These are phyloP conservation scores for Petrocephalus sullivani DNA, from an alignment of 2,797 vertebrate species.

Conservation along the genomic window DNA sequence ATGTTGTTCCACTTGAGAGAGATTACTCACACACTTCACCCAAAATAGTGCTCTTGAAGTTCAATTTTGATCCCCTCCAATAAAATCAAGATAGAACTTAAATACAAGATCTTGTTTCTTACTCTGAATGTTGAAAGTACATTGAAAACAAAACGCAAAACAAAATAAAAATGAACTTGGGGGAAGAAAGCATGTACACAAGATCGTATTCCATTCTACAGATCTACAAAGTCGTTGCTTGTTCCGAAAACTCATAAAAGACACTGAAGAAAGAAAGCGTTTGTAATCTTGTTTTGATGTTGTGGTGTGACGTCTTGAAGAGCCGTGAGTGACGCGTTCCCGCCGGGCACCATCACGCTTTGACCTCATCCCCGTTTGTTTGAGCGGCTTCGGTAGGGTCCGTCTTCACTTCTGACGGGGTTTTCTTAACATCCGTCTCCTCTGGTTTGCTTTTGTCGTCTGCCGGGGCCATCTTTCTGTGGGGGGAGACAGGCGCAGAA, in stretches of 20 bases:
- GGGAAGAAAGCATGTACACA: conserved; percentile 66
- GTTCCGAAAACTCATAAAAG: conserved; percentile 72
- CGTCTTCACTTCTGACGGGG: conserved; percentile 82
- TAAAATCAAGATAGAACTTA: conserved; percentile 19
- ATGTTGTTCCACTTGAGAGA: conserved; percentile 31
- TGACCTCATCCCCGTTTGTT: conserved; percentile 88
- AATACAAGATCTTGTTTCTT: conserved; percentile 23
- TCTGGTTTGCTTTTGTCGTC: conserved; percentile 73
- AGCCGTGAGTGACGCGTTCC: conserved; percentile 59
- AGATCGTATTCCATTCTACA: conserved; percentile 70
- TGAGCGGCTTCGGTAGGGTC: conserved; percentile 91
- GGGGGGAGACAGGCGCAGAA: conserved; percentile 24
- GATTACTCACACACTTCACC: conserved; percentile 34
- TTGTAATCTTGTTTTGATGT: conserved; percentile 39
- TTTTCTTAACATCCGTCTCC: conserved; percentile 74
- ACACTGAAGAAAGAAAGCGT: conserved; percentile 70
- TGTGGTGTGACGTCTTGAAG: conserved; percentile 56
- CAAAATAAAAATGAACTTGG: conserved; percentile 24
- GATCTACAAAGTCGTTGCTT: conserved; percentile 57
- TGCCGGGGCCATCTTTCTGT: conserved; percentile 72
- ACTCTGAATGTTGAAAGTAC: conserved; percentile 15
- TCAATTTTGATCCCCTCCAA: conserved; percentile 23
- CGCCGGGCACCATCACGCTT: conserved; percentile 75
- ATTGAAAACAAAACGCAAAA: conserved; percentile 25
- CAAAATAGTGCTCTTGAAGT: conserved; percentile 37